Base-by-base conservation (phyloP, 92 coral and sea anemone genomes). In the Ricordea florida region DNA sequence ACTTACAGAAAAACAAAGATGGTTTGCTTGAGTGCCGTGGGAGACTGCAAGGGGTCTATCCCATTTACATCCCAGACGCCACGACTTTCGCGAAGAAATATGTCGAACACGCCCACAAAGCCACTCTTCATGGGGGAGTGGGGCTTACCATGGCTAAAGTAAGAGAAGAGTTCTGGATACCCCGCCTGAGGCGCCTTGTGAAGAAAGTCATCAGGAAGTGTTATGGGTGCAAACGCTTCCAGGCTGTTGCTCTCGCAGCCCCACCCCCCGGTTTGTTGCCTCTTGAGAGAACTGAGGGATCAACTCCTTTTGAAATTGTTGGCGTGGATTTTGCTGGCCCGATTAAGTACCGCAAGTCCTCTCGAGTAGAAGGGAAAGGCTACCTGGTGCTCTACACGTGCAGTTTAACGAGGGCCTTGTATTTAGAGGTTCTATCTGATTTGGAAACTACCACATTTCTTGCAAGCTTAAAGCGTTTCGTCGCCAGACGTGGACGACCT, bases 11-110 rank as follows among this genome's bases (percentile, higher is more conserved):
- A 15, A 81, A 72, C 76, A 15, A 55, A 40, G 81, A 81, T 23
- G 80, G 66, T 53, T 25, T 81, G 42, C 79, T 81, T 17, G 87
- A 47, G 66, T 72, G 87, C 50, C 47, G 67, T 22, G 87, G 87
- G 22, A 72, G 87, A 81, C 20, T 80, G 31, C 74, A 72, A 64
- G 80, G 80, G 33, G 18, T 17, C 44, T 80, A 80, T 21, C 80
- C 80, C 36, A 43, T 71, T 9, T 80, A 80, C 28, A 40, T 80
- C 30, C 80, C 86, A 59, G 86, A 71, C 63, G 26, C 74, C 43
- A 35, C 76, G 30, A 69, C 76, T 10, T 69, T 69, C 16, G 63
- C 76, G 3, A 24, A 51, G 50, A 69, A 33, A 15, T 23, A 21
- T 11, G 76, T 69, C 51, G n/a, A n/a, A n/a, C n/a, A n/a, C n/a